A percentile compares a stretch with the other conserved stretches of the same genome.
phyloP scores from a whole-genome alignment of 1,140 invertebrate species.

The Magallana gigas region DNA sequence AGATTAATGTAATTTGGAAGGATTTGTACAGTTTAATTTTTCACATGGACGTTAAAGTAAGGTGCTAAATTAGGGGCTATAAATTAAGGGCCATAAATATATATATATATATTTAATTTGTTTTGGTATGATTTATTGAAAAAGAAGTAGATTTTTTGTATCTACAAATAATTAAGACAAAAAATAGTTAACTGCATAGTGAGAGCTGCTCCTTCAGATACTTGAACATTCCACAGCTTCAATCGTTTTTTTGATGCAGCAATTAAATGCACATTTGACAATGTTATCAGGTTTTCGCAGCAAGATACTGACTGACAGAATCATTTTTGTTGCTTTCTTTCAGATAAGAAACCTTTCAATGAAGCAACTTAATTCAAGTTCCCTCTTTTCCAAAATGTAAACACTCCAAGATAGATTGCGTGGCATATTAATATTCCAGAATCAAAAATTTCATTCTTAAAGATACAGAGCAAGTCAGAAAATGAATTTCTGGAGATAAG shows the following conservation, averaged over 20 bases:
- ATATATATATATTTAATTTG: no score
- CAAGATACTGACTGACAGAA: slow-evolving; percentile 22
- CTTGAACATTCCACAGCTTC: not conserved
- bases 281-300: slow-evolving; percentile 5
- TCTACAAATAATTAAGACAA: no score
- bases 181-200: no score
- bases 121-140: no score
- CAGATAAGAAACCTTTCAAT: slow-evolving; percentile 11
- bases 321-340: slow-evolving; percentile 12
- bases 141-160: no score
- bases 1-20: no score
- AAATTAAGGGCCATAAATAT: no score
- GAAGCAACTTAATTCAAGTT: slow-evolving; percentile 21
- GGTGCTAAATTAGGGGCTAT: no score
- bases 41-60: no score
- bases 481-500: slow-evolving; percentile 16
- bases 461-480: slow-evolving; percentile 18
- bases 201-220: slow-evolving; percentile 14
- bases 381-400: slow-evolving; percentile 7
- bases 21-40: no score
- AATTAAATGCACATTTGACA: slow-evolving; percentile 36
- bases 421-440: slow-evolving; percentile 24
- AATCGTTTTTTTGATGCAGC: not conserved
- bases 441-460: slow-evolving; percentile 29
- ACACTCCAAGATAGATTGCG: slow-evolving; percentile 26